Evolutionary conservation across 2,797 vertebrate species (phyloP).

Genomic region (Typhlichthys subterraneus): DNA sequence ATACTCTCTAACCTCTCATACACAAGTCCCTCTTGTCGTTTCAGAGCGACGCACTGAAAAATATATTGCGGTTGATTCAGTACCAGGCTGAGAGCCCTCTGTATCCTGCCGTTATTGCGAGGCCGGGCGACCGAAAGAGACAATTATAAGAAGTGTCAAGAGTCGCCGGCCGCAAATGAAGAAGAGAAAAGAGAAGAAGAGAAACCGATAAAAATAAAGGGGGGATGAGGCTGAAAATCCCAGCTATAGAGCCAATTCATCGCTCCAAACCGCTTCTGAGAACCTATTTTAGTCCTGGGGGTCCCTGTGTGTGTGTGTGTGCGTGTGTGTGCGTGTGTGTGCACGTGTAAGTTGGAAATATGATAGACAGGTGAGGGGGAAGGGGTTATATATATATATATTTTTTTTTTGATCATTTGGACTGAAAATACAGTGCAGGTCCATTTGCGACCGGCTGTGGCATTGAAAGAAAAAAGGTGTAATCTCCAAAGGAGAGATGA

Average conservation of each 20-base stretch:
- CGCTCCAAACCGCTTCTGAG: constrained; percentile 85
- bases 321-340: constrained; percentile 22
- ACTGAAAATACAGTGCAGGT: constrained; percentile 50
- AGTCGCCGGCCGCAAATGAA: constrained; percentile 79
- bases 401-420: constrained; percentile 44
- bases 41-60: constrained; percentile 53
- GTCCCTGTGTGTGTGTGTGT: constrained; percentile 77
- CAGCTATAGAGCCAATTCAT: constrained; percentile 80
- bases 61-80: constrained; percentile 69
- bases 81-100: constrained; percentile 74
- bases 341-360: constrained; percentile 34
- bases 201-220: constrained; percentile 74
- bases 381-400: constrained; percentile 43
- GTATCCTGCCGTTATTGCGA: constrained; percentile 80
- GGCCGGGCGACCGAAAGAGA: constrained; percentile 76
- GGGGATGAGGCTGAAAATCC: constrained; percentile 78
- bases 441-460: constrained; percentile 51
- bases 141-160: constrained; percentile 82
- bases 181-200: constrained; percentile 73
- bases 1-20: constrained; percentile 50
- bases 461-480: constrained; percentile 28
- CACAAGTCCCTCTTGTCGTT: constrained; percentile 45
- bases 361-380: constrained; percentile 62
- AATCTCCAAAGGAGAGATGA: constrained; percentile 2
- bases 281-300: constrained; percentile 87